phyloP scores from a whole-genome alignment of 2,888 invertebrate genomes.

The Hirtodrosophila alboralis region DNA sequence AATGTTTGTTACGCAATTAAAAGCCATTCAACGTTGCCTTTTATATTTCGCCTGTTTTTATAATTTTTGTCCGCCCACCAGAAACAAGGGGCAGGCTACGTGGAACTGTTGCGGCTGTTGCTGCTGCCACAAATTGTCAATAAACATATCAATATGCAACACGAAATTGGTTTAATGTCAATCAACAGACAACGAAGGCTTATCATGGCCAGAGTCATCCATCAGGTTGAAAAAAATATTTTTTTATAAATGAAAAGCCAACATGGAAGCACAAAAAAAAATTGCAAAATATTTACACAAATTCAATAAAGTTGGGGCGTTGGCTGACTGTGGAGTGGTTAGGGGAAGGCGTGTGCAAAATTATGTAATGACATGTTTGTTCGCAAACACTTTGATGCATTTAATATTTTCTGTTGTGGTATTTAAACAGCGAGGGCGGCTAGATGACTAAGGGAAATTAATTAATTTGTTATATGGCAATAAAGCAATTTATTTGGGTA shows the following conservation, averaged over 20 bases:
- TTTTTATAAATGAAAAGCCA: conserved; percentile 1
- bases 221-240: conserved; percentile 33
- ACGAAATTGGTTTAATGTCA: conserved; percentile 71
- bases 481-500: too few species aligned
- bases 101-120: conserved; percentile 3
- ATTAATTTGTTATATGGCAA: too few species aligned
- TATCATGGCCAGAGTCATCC: conserved; percentile 52
- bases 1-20: conserved; percentile 78
- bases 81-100: conserved; percentile 6
- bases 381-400: conserved; percentile 27
- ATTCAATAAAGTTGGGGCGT: conserved; percentile 34
- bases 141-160: conserved; percentile 72
- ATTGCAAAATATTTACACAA: conserved; percentile 47
- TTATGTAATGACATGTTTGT: conserved; percentile 40
- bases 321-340: neutral
- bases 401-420: conserved; percentile 2
- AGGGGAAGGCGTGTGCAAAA: conserved; percentile 16
- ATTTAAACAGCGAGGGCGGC: neutral
- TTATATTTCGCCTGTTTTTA: conserved; percentile 32
- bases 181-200: conserved; percentile 58
- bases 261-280: conserved; percentile 20
- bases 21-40: conserved; percentile 52
- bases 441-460: neutral
- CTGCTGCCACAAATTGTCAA: conserved; percentile 63
- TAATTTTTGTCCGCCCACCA: conserved; percentile 41